Evolutionary conservation across 2,888 invertebrate species (phyloP).

Genomic region (Apocheima hispidaria): DNA sequence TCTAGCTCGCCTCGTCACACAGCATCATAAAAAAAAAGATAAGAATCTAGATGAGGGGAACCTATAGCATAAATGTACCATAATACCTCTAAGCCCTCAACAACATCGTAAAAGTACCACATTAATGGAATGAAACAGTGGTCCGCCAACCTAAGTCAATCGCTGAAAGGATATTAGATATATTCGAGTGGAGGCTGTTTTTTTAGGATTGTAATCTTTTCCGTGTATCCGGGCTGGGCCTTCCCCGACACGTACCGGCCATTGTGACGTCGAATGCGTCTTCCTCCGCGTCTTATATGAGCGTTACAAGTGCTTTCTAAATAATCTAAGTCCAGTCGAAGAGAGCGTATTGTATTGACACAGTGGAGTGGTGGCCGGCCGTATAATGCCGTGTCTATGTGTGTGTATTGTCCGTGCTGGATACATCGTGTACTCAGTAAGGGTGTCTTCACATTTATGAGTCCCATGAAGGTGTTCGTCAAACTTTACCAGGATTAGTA

Average conservation of each 20-base stretch:
- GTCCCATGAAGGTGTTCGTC: too few relatives aligned
- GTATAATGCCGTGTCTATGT: constrained; percentile 78
- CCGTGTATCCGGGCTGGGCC: constrained; percentile 77
- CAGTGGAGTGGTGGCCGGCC: constrained; percentile 86
- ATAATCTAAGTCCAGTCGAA: constrained; percentile 87
- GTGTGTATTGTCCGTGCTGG: constrained; percentile 63
- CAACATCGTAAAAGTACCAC: not conserved
- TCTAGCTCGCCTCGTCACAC: too few relatives aligned
- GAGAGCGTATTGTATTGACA: constrained; percentile 87
- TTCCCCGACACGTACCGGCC: constrained; percentile 83
- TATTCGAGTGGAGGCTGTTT: constrained; percentile 81
- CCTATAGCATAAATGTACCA: too few relatives aligned
- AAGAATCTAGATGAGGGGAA: too few relatives aligned
- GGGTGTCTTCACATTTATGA: not conserved
- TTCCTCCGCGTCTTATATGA: constrained; percentile 86
- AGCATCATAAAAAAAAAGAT: too few relatives aligned
- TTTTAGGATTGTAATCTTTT: constrained; percentile 86
- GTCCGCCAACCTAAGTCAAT: constrained; percentile 68
- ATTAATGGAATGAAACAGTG: constrained; percentile 54
- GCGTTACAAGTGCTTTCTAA: constrained; percentile 87
- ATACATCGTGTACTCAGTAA: constrained; percentile 8
- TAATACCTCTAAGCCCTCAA: not conserved
- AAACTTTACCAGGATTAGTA: too few relatives aligned
- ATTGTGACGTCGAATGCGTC: constrained; percentile 84
- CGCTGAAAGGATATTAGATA: constrained; percentile 76